Conservation (phyloP, 2,797 vertebrate species). For the Lithobates sylvaticus region DNA sequence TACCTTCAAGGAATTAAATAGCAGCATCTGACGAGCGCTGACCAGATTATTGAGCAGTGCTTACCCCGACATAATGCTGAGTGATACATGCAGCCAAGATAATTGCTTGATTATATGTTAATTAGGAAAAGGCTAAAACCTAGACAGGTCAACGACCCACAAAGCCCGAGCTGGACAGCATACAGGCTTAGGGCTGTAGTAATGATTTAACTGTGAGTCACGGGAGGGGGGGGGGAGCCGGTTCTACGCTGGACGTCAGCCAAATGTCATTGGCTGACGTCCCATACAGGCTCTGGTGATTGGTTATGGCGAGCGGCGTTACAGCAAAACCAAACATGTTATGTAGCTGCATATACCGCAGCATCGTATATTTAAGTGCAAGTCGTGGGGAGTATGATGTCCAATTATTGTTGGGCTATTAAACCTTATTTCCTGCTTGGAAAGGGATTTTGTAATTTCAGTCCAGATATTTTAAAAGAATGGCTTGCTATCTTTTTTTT, state of each 20-base stretch:
- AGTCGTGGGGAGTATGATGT: background rate
- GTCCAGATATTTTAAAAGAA: background rate
- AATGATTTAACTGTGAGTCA: background rate
- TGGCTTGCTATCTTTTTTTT: no score
- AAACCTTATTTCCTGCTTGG: background rate
- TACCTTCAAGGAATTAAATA: conserved; percentile 29
- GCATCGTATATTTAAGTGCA: background rate
- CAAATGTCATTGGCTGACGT: conserved; percentile 24
- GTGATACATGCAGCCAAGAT: background rate
- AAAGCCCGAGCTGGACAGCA: background rate
- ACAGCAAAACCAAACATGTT: background rate
- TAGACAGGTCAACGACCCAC: background rate
- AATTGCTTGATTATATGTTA: conserved; percentile 27
- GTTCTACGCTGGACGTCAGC: conserved; percentile 2
- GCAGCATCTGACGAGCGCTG: background rate
- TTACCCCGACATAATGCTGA: background rate
- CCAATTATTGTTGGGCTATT: background rate
- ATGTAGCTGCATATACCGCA: background rate
- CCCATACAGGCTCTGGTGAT: background rate
- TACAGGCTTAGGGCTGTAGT: background rate
- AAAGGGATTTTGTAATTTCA: background rate
- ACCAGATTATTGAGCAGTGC: background rate
- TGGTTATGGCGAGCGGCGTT: background rate
- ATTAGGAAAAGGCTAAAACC: background rate
- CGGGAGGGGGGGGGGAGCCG: background rate